These are phyloP conservation scores for Sebastiscus albofasciatus DNA, from an alignment of 2,797 vertebrate genomes.

Conservation along the genomic window DNA sequence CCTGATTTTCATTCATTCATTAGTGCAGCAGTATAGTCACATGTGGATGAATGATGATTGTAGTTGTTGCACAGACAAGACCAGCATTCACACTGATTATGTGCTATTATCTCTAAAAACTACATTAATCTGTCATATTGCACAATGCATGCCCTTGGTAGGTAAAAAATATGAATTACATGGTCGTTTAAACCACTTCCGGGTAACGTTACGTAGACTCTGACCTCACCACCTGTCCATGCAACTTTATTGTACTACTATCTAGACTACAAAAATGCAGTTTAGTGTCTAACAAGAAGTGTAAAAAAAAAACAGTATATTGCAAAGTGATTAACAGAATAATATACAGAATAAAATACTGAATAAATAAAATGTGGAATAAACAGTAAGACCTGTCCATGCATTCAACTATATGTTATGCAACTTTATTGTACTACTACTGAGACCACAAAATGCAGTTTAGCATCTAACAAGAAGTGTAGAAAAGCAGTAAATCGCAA, in stretches of 20 bases:
- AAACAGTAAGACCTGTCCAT: neutral
- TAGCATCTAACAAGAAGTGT: neutral
- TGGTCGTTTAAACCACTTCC: slow-evolving; percentile 3
- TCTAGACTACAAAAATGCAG: neutral
- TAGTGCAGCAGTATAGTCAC: neutral
- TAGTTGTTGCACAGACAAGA: too few relatives aligned
- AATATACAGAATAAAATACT: too few relatives aligned
- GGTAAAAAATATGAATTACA: neutral
- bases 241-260: neutral
- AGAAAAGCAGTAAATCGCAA: neutral
- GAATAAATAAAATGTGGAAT: neutral
- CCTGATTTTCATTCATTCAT: neutral
- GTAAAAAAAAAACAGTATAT: neutral
- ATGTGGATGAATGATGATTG: neutral
- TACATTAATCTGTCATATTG: neutral
- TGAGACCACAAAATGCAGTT: neutral
- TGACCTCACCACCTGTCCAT: slow-evolving; percentile 20
- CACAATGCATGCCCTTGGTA: neutral
- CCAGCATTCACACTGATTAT: fast-evolving
- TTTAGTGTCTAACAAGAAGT: neutral
- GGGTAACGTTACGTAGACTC: slow-evolving; percentile 11
- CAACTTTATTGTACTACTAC: too few relatives aligned
- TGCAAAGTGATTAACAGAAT: neutral
- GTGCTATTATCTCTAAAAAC: neutral
- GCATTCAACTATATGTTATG: too few relatives aligned